Conservation (phyloP, 2,797 vertebrate species). For the Enteromius trimaculatus region DNA sequence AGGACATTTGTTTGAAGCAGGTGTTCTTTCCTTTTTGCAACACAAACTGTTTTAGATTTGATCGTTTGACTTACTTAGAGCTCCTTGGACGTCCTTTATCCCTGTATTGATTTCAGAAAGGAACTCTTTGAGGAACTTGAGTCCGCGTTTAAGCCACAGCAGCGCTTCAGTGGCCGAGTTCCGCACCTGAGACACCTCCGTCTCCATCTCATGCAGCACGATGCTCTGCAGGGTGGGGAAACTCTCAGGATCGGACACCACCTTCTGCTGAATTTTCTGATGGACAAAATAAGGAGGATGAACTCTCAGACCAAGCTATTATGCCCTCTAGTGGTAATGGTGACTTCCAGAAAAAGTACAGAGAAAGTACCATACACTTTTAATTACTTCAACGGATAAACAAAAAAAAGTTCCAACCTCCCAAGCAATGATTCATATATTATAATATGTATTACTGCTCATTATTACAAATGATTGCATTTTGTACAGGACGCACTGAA, state of each 20-base stretch:
- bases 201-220: slow-evolving; percentile 88
- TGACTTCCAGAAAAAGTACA: neutral
- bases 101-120: slow-evolving; percentile 89
- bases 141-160: slow-evolving; percentile 93
- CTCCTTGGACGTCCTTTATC: slow-evolving; percentile 88
- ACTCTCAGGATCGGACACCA: slow-evolving; percentile 85
- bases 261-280: slow-evolving; percentile 97
- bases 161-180: slow-evolving; percentile 97
- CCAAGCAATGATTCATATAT: neutral
- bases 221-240: slow-evolving; percentile 96
- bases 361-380: neutral
- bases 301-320: neutral
- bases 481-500: neutral
- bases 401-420: neutral
- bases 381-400: neutral
- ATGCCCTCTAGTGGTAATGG: slow-evolving; percentile 25
- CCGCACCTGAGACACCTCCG: slow-evolving; percentile 83
- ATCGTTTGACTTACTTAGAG: slow-evolving; percentile 86
- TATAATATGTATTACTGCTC: neutral
- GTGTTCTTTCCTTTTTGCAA: neutral
- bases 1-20: neutral
- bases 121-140: slow-evolving; percentile 97
- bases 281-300: neutral
- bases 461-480: neutral
- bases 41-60: slow-evolving; percentile 1